Evolutionary conservation across 1,140 invertebrate species (phyloP), one percentile per base, ranked within the genome.

Genomic region (Halesus radiatus): DNA sequence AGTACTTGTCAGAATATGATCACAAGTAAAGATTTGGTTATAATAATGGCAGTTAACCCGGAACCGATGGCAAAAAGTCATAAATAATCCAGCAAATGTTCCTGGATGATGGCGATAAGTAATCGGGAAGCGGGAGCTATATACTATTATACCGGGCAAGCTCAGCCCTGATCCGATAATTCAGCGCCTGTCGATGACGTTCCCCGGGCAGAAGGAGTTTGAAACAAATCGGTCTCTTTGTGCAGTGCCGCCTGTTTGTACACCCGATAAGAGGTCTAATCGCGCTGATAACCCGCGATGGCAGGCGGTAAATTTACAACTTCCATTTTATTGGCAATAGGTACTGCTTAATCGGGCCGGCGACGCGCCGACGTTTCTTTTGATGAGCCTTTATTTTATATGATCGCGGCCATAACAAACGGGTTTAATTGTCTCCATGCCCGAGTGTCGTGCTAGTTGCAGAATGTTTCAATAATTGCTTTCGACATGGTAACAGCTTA

Each of bases 241-340:
- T 45, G 29, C 4, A 4, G 52, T 18, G 72, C 72, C 72, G 72
- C 72, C 54, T 32, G 54, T 58, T 56, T 32, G 54, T n/a, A 20
- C 54, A 32, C 16, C 68, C 20, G 72, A 75, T 75, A 75, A 75
- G 72, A 54, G 26, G 16, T 54, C 3, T 58, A 75, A 75, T 75
- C 72, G 72, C 53, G 52, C 72, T 58, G 72, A 75, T 75, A 75
- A 58, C 72, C 72, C 26, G 72, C 53, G 72, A 72, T 72, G 68
- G 26, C 52, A 37, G 53, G 72, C 72, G 72, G 72, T 58, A 56
- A 75, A 75, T 75, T 75, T 75, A 75, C 54, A 75, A 58, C 72
- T 53, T 72, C 53, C 72, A 75, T 58, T 75, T 75, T 75, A 75
- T 75, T 75, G 72, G 23, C 72, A 58, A 75, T 75, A 53, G 68